Evolutionary conservation across 2,888 invertebrate species (phyloP), one percentile per base, ranked within the genome.

Genomic region (Sicus ferrugineus): DNA sequence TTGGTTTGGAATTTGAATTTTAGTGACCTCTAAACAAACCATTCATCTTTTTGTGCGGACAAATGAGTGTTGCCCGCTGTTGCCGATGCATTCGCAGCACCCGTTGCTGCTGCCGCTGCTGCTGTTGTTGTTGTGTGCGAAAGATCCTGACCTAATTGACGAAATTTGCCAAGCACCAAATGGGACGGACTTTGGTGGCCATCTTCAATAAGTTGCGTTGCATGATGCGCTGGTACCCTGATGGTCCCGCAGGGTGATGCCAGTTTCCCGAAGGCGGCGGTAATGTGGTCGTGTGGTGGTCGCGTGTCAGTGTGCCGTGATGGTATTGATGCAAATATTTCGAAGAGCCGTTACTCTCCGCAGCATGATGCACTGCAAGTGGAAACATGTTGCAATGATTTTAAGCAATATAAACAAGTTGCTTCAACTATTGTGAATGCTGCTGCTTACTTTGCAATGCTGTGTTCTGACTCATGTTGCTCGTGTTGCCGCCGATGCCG

Each of bases 141-240:
- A 81, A 85, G 82, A 83, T 86, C 86, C 80, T 85, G 86, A 85
- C 85, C 86, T 84, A 85, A 84, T 84, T 85, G 85, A 82, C 85
- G 85, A 89, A 91, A 92, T 91, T 93, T 93, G 91, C 94, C 92
- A 93, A 93, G 93, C 91, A 92, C 91, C 91, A 91, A 92, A 92
- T 94, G 93, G 93, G 94, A 94, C 93, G 94, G 94, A 93, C 92
- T 87, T 89, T 89, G 89, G 88, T 89, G 89, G 89, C 89, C 89
- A 88, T 89, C 87, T 87, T 88, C 86, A 84, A 85, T 84, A 83
- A 86, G 79, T 83, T 85, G 84, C 79, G 85, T 85, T 80, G 85
- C 66, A 56, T 66, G 82, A 81, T 86, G 85, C 84, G 84, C 84
- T 81, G 85, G 86, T 86, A 86, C 85, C 85, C 83, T 83, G 80